Percentiles rank a stretch among this genome's conserved stretches.
Evolutionary conservation across 2,888 invertebrate genomes (phyloP).

Genomic region (Bellardia bayeri): DNA sequence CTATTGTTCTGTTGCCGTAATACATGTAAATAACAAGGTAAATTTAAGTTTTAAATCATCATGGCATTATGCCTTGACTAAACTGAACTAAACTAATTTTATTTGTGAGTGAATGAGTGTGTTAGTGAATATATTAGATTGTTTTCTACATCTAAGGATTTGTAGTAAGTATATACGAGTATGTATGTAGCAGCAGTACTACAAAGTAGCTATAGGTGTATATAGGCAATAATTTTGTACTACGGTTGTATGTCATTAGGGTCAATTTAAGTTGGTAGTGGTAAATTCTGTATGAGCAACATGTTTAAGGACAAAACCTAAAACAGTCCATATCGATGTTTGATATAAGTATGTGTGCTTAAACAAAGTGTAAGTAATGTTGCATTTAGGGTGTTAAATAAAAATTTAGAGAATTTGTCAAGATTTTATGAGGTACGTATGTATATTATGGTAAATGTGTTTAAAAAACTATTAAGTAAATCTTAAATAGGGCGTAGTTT

Average conservation of each 20-base stretch:
- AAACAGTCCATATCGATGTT: background rate
- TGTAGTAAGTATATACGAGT: background rate
- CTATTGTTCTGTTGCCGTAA: slow-evolving; percentile 12
- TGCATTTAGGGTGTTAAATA: slow-evolving; percentile 58
- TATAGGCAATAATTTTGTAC: background rate
- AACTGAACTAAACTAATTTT: slow-evolving; percentile 70
- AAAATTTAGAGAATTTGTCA: slow-evolving; percentile 67
- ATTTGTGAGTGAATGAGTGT: slow-evolving; percentile 51
- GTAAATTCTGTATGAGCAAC: slow-evolving; percentile 56
- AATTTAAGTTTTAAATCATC: slow-evolving; percentile 68
- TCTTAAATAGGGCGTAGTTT: slow-evolving; percentile 23
- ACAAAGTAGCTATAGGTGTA: background rate
- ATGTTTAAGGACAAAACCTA: slow-evolving; percentile 44
- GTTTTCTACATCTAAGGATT: slow-evolving; percentile 27
- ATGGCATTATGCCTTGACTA: slow-evolving; percentile 55
- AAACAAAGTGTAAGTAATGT: slow-evolving; percentile 54
- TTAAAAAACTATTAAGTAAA: slow-evolving; percentile 61
- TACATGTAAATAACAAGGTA: slow-evolving; percentile 58
- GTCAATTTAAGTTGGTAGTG: slow-evolving; percentile 56
- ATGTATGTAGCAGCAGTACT: background rate
- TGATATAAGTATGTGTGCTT: background rate
- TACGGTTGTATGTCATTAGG: slow-evolving; percentile 51
- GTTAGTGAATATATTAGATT: slow-evolving; percentile 43
- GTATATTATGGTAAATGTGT: slow-evolving; percentile 49
- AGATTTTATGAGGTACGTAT: slow-evolving; percentile 62